phyloP scores from a whole-genome alignment of 2,888 invertebrate genomes.

The Hoplodrina ambigua region DNA sequence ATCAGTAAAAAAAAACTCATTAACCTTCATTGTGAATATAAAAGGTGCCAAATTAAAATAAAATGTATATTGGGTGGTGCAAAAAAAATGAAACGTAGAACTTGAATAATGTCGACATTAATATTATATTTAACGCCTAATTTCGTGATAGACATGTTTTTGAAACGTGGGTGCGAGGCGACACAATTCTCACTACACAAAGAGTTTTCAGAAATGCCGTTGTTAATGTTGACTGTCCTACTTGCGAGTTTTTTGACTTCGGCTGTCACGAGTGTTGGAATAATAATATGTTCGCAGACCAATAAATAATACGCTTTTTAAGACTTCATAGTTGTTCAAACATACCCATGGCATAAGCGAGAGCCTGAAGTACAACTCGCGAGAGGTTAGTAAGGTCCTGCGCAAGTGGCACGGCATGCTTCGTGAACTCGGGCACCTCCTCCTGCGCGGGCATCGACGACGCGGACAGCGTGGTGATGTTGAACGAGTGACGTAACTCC shows the following conservation, averaged over 20 bases:
- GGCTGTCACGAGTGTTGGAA: not conserved
- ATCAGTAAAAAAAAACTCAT: not conserved
- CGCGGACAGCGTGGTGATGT: constrained; percentile 91
- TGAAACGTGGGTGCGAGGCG: not conserved
- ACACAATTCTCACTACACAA: not conserved
- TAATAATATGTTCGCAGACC: too few species aligned
- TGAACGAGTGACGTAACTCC: constrained; percentile 93
- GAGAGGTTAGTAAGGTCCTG: constrained; percentile 93
- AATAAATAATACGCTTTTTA: too few species aligned
- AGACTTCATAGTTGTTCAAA: not conserved
- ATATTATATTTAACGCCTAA: not conserved
- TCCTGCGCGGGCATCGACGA: constrained; percentile 92
- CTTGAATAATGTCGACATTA: not conserved
- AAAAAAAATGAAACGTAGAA: not conserved
- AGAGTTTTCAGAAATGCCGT: not conserved
- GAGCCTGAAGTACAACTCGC: constrained; percentile 91
- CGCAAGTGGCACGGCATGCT: constrained; percentile 92
- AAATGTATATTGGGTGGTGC: not conserved
- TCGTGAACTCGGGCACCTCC: constrained; percentile 92
- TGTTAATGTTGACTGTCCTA: not conserved
- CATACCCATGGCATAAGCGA: constrained; percentile 91
- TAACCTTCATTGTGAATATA: constrained; percentile 20
- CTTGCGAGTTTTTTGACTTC: not conserved
- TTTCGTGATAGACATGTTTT: not conserved
- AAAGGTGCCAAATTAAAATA: not conserved